Base-by-base conservation (phyloP, 2,888 invertebrate species). In the Nephrocerus scutellatus region DNA sequence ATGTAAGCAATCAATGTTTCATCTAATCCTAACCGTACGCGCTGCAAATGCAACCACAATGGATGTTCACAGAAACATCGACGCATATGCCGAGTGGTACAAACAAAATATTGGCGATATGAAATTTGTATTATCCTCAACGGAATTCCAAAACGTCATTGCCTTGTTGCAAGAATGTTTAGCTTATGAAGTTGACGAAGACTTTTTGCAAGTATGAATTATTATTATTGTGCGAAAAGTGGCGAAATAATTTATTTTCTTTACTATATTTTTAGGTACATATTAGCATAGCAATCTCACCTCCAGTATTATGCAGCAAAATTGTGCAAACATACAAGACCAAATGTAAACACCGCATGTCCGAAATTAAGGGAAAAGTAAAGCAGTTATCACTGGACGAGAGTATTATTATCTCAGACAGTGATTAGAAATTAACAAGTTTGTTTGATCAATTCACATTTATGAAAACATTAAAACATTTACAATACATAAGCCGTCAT, bases 41-140 rank as follows among this genome's bases (percentile, higher is more conserved):
- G 57, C 56, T 16, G 50, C 60, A 2, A 49, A 51, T 1, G 64
- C 66, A 1, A 52, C 47, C 1, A 59, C 63, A 2, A 46, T 56
- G 46, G 51, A 54, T 48, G 46, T 62, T 32, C 34, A 49, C 10
- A 44, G 44, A 18, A 62, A 62, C 50, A 41, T 62, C 28, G 53
- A 57, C n/a, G 52, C 55, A 15, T 64, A 64, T 43, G 57, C 60
- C 5, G 54, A 56, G 16, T 66, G 66, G 67, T 67, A 64, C 32
- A 67, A 66, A 23, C 55, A 55, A 13, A 51, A 63, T 23, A 58
- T 66, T 22, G 60, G 59, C 1, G 65, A 67, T 48, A 66, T 66
- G 63, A 62, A 62, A 15, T 60, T 59, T 37, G 34, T 48, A 3
- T 40, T 66, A 2, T 52, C 50, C 9, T 16, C 43, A 1, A 56